Conservation (phyloP, 2,888 invertebrate genomes). For the Clivina fossor region DNA sequence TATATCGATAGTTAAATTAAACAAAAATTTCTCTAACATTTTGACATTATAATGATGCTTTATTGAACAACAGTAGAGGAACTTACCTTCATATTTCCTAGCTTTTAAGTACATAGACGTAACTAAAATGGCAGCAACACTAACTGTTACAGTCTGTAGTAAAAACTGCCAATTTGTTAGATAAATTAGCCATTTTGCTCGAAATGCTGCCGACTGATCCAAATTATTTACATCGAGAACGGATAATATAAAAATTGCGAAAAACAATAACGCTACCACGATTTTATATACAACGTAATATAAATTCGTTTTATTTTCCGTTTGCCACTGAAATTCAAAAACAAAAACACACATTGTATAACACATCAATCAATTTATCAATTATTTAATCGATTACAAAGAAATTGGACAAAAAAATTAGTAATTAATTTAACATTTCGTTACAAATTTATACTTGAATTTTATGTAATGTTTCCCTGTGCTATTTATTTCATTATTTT, state of each 20-base stretch:
- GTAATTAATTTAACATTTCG: no score
- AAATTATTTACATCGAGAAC: constrained; percentile 50
- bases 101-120: constrained; percentile 13
- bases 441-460: no score
- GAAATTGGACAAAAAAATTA: neutral
- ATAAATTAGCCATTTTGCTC: constrained; percentile 70
- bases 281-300: constrained; percentile 58
- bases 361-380: neutral
- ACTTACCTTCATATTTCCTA: constrained; percentile 19
- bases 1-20: no score
- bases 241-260: constrained; percentile 47
- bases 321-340: constrained; percentile 61
- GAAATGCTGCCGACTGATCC: constrained; percentile 51
- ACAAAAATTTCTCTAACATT: no score
- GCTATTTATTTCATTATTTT: no score
- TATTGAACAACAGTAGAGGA: neutral
- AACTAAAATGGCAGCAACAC: constrained; percentile 49
- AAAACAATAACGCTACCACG: constrained; percentile 57
- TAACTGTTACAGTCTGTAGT: constrained; percentile 60
- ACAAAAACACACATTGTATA: constrained; percentile 7
- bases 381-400: neutral
- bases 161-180: constrained; percentile 73
- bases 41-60: no score
- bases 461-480: no score
- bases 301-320: constrained; percentile 53